phyloP scores from a whole-genome alignment of 2,888 invertebrate genomes.

The Dromius quadrimaculatus region DNA sequence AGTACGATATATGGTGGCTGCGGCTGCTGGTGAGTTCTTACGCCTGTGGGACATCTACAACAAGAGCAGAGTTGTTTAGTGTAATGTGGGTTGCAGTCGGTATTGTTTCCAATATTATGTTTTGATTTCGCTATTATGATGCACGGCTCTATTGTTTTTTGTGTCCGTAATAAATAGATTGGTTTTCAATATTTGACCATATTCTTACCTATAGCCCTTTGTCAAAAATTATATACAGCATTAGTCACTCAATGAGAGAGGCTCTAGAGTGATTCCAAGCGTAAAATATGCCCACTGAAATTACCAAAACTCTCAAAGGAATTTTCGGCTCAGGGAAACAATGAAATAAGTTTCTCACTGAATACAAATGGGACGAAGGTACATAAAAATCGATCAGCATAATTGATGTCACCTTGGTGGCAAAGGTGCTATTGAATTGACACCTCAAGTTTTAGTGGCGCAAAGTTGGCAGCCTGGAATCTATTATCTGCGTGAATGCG shows the following conservation, averaged over 20 bases:
- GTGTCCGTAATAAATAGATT: too few species aligned
- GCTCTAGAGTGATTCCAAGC: too few species aligned
- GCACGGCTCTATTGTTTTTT: too few species aligned
- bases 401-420: constrained; percentile 1
- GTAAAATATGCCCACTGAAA: too few species aligned
- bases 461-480: constrained; percentile 40
- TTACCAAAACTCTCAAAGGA: background rate
- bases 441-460: constrained; percentile 43
- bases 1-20: background rate
- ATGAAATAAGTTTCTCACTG: too few species aligned
- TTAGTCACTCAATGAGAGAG: too few species aligned
- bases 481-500: constrained; percentile 37
- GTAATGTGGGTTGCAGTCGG: background rate
- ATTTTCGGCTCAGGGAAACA: background rate
- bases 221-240: too few species aligned
- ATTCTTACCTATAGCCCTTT: too few species aligned
- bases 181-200: too few species aligned
- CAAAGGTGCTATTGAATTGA: constrained; percentile 21
- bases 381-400: constrained; percentile 29
- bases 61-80: background rate
- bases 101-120: too few species aligned
- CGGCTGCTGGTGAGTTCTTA: constrained; percentile 22
- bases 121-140: too few species aligned
- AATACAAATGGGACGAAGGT: background rate
- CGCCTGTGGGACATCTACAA: constrained; percentile 5